Evolutionary conservation across 2,888 invertebrate species (phyloP).

Genomic region (Cheilosia vernalis): DNA sequence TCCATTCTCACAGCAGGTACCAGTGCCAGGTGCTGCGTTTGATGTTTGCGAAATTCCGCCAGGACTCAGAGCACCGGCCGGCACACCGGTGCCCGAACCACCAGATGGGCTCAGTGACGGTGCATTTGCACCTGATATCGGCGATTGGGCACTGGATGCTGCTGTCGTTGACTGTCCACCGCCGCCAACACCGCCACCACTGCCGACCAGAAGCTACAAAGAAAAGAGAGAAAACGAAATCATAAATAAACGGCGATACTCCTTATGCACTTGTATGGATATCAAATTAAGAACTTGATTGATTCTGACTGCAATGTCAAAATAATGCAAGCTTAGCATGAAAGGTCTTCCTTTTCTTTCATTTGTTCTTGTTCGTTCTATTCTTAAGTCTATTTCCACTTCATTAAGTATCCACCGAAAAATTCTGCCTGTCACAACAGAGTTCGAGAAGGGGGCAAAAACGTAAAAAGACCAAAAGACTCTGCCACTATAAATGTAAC

Average conservation of each 20-base stretch:
- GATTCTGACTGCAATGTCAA: slow-evolving; percentile 67
- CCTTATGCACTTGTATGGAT: neutral
- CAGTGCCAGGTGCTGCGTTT: slow-evolving; percentile 79
- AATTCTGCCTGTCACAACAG: slow-evolving; percentile 67
- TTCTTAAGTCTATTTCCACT: slow-evolving; percentile 75
- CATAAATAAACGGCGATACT: slow-evolving; percentile 17
- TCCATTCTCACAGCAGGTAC: slow-evolving; percentile 94
- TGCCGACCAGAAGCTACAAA: slow-evolving; percentile 73
- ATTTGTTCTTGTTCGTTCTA: slow-evolving; percentile 17
- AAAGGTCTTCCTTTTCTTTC: slow-evolving; percentile 1
- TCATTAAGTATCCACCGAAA: slow-evolving; percentile 70
- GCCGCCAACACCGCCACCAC: slow-evolving; percentile 79
- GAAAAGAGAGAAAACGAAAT: slow-evolving; percentile 69
- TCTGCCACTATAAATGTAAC: slow-evolving; percentile 43
- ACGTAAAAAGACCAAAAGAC: neutral
- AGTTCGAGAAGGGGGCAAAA: slow-evolving; percentile 13
- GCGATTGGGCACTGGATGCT: slow-evolving; percentile 90
- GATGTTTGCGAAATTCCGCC: slow-evolving; percentile 83
- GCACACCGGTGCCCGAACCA: slow-evolving; percentile 82
- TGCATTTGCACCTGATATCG: slow-evolving; percentile 90
- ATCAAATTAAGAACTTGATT: slow-evolving; percentile 53
- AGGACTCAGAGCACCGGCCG: slow-evolving; percentile 82
- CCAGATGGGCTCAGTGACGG: slow-evolving; percentile 89
- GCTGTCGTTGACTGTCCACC: slow-evolving; percentile 88
- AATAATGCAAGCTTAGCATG: slow-evolving; percentile 43